Evolutionary conservation across 2,888 invertebrate species (phyloP).

Genomic region (Ceramica pisi): DNA sequence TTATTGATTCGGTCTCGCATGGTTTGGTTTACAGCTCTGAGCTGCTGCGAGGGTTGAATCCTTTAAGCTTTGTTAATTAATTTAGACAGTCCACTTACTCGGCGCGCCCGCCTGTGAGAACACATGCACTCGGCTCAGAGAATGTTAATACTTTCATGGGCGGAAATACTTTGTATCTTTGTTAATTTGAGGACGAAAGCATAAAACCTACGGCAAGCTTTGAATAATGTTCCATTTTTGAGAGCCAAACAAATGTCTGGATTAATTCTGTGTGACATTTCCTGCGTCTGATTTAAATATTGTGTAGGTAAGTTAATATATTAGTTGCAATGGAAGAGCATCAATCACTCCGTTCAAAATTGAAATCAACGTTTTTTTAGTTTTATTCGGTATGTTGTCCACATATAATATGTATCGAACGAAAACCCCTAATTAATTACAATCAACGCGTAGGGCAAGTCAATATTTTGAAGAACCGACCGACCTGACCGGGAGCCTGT

Average conservation of each 20-base stretch:
- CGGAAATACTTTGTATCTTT: slow-evolving; percentile 83
- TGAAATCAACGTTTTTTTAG: slow-evolving; percentile 16
- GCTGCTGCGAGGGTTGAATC: slow-evolving; percentile 77
- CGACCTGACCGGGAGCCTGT: slow-evolving; percentile 46
- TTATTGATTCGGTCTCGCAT: slow-evolving; percentile 68
- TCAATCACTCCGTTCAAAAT: slow-evolving; percentile 24
- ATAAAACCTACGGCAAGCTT: slow-evolving; percentile 71
- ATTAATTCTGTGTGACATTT: slow-evolving; percentile 79
- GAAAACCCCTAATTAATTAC: background rate
- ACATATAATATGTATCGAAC: slow-evolving; percentile 6
- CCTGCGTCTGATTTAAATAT: slow-evolving; percentile 66
- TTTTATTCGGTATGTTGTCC: slow-evolving; percentile 24
- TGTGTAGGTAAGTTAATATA: slow-evolving; percentile 45
- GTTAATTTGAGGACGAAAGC: slow-evolving; percentile 79
- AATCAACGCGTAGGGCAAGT: background rate
- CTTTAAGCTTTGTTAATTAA: slow-evolving; percentile 86
- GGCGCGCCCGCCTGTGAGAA: slow-evolving; percentile 77
- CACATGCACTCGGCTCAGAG: slow-evolving; percentile 78
- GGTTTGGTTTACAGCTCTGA: slow-evolving; percentile 77
- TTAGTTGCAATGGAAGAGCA: slow-evolving; percentile 58
- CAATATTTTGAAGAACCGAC: slow-evolving; percentile 28
- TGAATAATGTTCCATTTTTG: slow-evolving; percentile 72
- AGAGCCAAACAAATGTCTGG: slow-evolving; percentile 71
- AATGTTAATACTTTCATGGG: slow-evolving; percentile 78
- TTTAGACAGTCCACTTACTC: slow-evolving; percentile 87